phyloP scores from a whole-genome alignment of 2,888 invertebrate genomes.

The Plagodis pulveraria region DNA sequence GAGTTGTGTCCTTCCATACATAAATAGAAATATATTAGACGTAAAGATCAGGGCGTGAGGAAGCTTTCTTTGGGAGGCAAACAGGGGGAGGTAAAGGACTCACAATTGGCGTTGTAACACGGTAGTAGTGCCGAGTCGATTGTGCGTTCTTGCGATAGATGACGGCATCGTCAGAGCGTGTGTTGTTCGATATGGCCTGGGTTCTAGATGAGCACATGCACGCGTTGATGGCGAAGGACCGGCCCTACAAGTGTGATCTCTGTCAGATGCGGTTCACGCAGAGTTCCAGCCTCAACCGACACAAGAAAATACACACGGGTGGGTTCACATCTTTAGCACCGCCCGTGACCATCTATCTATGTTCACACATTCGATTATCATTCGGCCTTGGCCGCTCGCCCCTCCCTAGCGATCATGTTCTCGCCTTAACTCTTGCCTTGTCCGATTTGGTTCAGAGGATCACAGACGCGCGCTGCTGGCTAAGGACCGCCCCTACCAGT shows the following conservation, averaged over 20 bases:
- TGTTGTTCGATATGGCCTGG: slow-evolving; percentile 72
- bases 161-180: slow-evolving; percentile 48
- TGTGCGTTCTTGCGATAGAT: slow-evolving; percentile 60
- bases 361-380: slow-evolving; percentile 42
- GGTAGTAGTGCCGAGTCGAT: slow-evolving; percentile 43
- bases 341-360: slow-evolving; percentile 53
- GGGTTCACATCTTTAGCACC: slow-evolving; percentile 67
- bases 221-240: slow-evolving; percentile 83
- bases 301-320: slow-evolving; percentile 89
- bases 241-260: slow-evolving; percentile 88
- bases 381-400: slow-evolving; percentile 43
- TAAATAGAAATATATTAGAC: slow-evolving; percentile 49
- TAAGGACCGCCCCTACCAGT: slow-evolving; percentile 86
- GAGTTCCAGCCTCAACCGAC: slow-evolving; percentile 89
- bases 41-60: slow-evolving; percentile 79
- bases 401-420: slow-evolving; percentile 40
- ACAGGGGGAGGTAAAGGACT: slow-evolving; percentile 81
- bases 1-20: slow-evolving; percentile 66
- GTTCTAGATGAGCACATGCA: slow-evolving; percentile 84
- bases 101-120: slow-evolving; percentile 52
- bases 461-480: slow-evolving; percentile 78
- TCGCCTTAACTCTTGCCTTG: slow-evolving; percentile 56
- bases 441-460: slow-evolving; percentile 78
- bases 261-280: slow-evolving; percentile 89
- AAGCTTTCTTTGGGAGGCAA: slow-evolving; percentile 74